Conservation (phyloP, 2,888 invertebrate genomes). For the Dysmachus trigonus region DNA sequence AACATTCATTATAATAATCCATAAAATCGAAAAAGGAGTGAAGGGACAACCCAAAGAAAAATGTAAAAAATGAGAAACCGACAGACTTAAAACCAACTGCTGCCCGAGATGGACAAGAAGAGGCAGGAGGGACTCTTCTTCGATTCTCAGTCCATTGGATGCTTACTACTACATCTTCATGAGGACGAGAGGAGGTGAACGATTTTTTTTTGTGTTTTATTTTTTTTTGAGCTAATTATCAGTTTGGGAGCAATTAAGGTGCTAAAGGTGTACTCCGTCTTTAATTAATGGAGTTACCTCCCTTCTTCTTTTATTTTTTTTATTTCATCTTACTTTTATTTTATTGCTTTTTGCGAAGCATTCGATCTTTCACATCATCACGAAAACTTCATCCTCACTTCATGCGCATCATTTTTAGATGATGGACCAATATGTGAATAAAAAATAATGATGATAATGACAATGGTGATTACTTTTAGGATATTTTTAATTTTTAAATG, state of each 20-base stretch:
- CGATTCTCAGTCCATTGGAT: too few species aligned
- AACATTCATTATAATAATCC: too few species aligned
- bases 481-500: background rate
- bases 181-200: background rate
- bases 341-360: background rate
- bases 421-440: background rate
- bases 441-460: background rate
- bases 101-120: too few species aligned
- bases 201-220: too few species aligned
- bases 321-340: background rate
- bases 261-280: slow-evolving; percentile 28
- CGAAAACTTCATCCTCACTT: background rate
- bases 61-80: background rate
- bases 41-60: background rate
- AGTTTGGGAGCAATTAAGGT: slow-evolving; percentile 30
- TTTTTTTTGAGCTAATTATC: slow-evolving; percentile 30
- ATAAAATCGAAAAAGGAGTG: too few species aligned
- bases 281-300: slow-evolving; percentile 30
- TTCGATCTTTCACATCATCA: background rate
- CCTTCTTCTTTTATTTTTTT: background rate
- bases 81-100: too few species aligned
- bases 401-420: background rate
- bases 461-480: background rate
- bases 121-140: too few species aligned
- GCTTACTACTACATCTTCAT: background rate